Base-by-base conservation (phyloP, 35 echinoderm and acorn worm species). In the Lytechinus variegatus region DNA sequence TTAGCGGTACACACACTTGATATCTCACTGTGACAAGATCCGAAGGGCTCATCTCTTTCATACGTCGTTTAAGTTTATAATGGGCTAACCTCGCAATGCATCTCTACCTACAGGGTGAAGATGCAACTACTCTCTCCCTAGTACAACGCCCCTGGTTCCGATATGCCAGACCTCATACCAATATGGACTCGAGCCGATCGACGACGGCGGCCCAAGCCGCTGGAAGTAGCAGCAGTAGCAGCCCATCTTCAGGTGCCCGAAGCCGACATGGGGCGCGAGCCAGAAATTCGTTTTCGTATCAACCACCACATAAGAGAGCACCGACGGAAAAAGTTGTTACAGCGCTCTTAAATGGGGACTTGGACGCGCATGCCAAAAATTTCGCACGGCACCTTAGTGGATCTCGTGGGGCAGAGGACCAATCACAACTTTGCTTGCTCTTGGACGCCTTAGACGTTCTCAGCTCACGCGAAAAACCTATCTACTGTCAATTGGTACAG, bases 391-490 rank as follows among this genome's bases (percentile, higher is more conserved):
- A 98, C 21, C 92, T 98, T 8, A 94, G 94, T 53, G 94, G 96
- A 14, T 79, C 96, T 27, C 95, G 94, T 28, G 96, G 94, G 54
- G 95, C 96, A 10, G 95, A 97, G 44, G 97, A 98, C 52, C 97
- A 98, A 91, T 33, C 89, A 28, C 95, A 95, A 8, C 93, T 98
- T 4, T 96, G 97, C 52, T 91, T 93, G 54, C 79, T 98, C 53
- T 86, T 98, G 54, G 97, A 98, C 87, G 97, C 95, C 29, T 96
- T 98, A 91, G 97, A 98, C 52, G 96, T 97, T 89, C 95, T 98
- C 10, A 94, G 96, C 60, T 94, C 96, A 54, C 95, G 92, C 86
- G 97, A 98, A 54, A 96, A 97, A 87, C 56, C 56, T 71, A 90
- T 79, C 16, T 98, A 98, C 61, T 98, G 96, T 79, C 54, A 95